Base-by-base conservation (phyloP, 1,140 invertebrate species). In the Drosophila persimilis region DNA sequence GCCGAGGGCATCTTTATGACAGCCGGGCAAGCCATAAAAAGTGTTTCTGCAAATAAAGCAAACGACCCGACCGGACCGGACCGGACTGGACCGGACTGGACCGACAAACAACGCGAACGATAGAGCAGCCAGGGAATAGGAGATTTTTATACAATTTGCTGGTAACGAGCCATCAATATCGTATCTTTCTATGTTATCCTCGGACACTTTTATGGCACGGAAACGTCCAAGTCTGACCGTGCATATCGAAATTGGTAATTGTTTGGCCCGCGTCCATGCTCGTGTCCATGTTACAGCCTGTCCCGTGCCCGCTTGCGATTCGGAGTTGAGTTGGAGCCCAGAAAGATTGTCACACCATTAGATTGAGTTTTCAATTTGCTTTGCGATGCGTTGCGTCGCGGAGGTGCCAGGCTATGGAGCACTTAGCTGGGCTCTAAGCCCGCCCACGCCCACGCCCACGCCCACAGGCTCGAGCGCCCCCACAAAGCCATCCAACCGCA, bases 141-240 rank as follows among this genome's bases (percentile, higher is more conserved):
- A 44, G 56, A 63, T 73, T 83, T 80, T 52, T 73, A 85, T 67
- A 70, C 76, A 83, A 81, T 78, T 83, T 61, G 59, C 61, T 52
- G 47, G 56, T 64, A 73, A 69, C 73, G 73, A 81, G 77, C 56
- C 78, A 77, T 67, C 61, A 60, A 80, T 71, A 62, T 80, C 74
- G 77, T 74, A 53, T 74, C 61, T 58, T 59, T 70, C 64, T 65
- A 73, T 61, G 61, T 57, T 67, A 69, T 69, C 41, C 57, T 69
- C 20, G 63, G 64, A 24, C 65, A 44, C 56, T 63, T 78, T 79
- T 69, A 79, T 79, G 62, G 76, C 47, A 63, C 54, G 73, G 65
- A 72, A 77, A 77, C 52, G 58, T 63, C 64, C 65, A 44, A 67
- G 71, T 79, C 76, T 73, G 77, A 46, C 63, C 61, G 58, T 58